Percentiles rank a stretch among this genome's conserved stretches.
Conservation (phyloP, 2,797 vertebrate genomes). For the Valencia hispanica region DNA sequence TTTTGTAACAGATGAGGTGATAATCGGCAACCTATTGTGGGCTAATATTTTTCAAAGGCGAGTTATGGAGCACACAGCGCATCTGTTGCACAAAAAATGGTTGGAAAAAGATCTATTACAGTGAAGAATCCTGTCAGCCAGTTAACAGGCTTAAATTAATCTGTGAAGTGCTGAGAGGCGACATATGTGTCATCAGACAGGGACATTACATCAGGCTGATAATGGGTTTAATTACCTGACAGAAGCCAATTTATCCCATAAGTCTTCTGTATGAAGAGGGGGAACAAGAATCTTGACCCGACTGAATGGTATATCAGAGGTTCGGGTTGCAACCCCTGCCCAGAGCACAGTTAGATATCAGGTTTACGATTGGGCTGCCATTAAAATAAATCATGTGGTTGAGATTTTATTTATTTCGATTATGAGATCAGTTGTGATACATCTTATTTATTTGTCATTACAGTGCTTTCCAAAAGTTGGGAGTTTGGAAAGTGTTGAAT, state of each 20-base stretch:
- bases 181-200: conserved; percentile 72
- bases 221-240: conserved; percentile 75
- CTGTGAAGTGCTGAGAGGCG: conserved; percentile 68
- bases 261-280: conserved; percentile 44
- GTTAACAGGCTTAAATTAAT: conserved; percentile 69
- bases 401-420: not conserved
- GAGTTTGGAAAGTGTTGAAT: not conserved
- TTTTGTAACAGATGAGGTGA: conserved; percentile 54
- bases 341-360: conserved; percentile 51
- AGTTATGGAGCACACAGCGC: conserved; percentile 39
- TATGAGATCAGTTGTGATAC: not conserved
- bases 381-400: not conserved
- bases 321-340: conserved; percentile 43
- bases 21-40: conserved; percentile 57
- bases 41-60: conserved; percentile 53
- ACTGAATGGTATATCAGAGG: conserved; percentile 32
- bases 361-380: conserved; percentile 41
- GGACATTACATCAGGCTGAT: conserved; percentile 70
- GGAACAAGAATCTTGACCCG: conserved; percentile 57
- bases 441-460: not conserved
- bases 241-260: conserved; percentile 57
- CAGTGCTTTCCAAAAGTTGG: not conserved
- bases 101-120: conserved; percentile 71
- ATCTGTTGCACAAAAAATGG: conserved; percentile 46
- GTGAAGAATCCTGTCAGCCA: conserved; percentile 62